phyloP scores from a whole-genome alignment of 2,888 invertebrate genomes.

The Epicampocera succincta region DNA sequence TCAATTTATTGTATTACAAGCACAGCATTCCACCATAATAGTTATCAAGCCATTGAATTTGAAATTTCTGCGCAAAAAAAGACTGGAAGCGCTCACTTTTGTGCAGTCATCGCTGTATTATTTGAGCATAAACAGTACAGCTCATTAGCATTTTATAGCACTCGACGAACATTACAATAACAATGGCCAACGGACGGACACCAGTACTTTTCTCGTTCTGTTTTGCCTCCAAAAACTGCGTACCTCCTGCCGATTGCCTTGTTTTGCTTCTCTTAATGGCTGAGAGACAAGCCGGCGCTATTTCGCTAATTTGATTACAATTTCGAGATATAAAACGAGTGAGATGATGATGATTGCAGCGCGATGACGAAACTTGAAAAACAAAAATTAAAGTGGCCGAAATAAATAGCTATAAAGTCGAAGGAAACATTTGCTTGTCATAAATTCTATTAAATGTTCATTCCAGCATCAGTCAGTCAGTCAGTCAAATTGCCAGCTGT shows the following conservation, averaged over 20 bases:
- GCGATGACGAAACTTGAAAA: not conserved
- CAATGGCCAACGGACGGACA: constrained; percentile 56
- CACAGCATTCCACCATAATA: constrained; percentile 21
- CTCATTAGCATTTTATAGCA: constrained; percentile 68
- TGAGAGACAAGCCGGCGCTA: constrained; percentile 53
- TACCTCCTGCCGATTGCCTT: not conserved
- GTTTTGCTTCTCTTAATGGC: not conserved
- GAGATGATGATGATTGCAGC: not conserved
- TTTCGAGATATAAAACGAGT: not conserved
- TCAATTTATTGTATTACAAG: constrained; percentile 5
- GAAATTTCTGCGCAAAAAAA: not conserved
- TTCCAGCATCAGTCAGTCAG: not conserved
- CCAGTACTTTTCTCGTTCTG: not conserved
- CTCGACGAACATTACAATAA: constrained; percentile 51
- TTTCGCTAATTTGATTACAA: constrained; percentile 54
- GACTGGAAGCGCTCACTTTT: constrained; percentile 1
- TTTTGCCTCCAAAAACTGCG: not conserved
- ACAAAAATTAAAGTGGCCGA: not conserved
- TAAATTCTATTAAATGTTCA: not conserved
- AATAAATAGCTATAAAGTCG: not conserved
- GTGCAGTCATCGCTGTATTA: not conserved
- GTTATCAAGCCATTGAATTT: not conserved
- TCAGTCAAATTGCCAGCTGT: constrained; percentile 21
- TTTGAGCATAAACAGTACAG: constrained; percentile 54
- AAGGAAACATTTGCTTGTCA: not conserved